These are phyloP conservation scores for Syrista parreyssii DNA, from an alignment of 2,888 invertebrate genomes.

Conservation along the genomic window DNA sequence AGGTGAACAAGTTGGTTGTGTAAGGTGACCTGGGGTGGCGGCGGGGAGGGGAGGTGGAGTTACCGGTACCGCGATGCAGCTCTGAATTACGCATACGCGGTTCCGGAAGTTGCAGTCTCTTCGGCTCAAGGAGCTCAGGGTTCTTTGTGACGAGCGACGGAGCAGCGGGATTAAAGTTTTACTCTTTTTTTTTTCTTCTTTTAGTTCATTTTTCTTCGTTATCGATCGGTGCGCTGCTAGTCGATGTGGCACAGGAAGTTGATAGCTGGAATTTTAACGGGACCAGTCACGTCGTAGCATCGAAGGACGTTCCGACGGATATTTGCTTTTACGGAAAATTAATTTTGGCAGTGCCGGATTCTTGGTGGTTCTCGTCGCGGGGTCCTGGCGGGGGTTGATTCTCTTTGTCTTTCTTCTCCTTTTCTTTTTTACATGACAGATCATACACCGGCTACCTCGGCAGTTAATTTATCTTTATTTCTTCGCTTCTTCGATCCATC, in stretches of 20 bases:
- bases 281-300: background rate
- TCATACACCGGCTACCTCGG: no score
- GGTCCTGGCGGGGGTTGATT: no score
- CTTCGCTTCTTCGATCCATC: conserved; percentile 19
- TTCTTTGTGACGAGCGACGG: background rate
- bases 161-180: no score
- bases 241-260: background rate
- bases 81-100: background rate
- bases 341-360: background rate
- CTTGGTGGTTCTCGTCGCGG: no score
- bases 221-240: background rate
- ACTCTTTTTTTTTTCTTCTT: background rate
- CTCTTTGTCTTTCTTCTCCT: conserved; percentile 5
- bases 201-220: background rate
- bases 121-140: background rate
- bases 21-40: background rate
- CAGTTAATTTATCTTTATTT: no score
- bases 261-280: background rate
- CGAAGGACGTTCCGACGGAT: background rate
- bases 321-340: background rate
- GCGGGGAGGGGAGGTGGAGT: background rate
- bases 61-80: background rate
- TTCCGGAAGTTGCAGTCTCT: background rate
- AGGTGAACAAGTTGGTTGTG: background rate
- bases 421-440: no score